phyloP scores from a whole-genome alignment of 2,113 vertebrate species.

The Galemys pyrenaicus region DNA sequence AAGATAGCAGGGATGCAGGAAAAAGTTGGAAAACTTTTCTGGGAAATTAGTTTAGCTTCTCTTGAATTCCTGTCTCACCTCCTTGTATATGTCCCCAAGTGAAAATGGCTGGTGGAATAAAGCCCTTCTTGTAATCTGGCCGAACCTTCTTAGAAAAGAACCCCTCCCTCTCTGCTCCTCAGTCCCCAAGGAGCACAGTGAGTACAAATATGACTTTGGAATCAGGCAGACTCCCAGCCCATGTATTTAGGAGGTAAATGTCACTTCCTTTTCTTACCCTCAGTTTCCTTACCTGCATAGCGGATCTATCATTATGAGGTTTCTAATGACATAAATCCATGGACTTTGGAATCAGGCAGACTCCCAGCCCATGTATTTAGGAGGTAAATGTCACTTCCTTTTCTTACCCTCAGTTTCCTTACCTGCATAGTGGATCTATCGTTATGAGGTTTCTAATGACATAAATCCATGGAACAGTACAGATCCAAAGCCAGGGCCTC shows the following conservation, averaged over 20 bases:
- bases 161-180: not conserved
- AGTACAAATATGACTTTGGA: not conserved
- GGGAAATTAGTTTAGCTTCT: not conserved
- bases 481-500: no score
- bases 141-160: not conserved
- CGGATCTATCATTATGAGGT: not conserved
- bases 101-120: not conserved
- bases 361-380: not conserved
- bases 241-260: not conserved
- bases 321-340: not conserved
- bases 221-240: not conserved
- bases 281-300: slow-evolving; percentile 5
- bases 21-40: not conserved
- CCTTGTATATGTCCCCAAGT: not conserved
- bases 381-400: not conserved
- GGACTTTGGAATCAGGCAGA: not conserved
- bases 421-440: not conserved
- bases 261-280: not conserved
- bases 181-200: accelerated
- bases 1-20: not conserved
- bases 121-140: not conserved
- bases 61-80: not conserved
- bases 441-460: not conserved
- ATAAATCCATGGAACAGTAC: not conserved
- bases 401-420: slow-evolving; percentile 5